A percentile compares a stretch with the other conserved stretches of the same genome.
Conservation (phyloP, 2,113 vertebrate species). For the Anhinga anhinga region DNA sequence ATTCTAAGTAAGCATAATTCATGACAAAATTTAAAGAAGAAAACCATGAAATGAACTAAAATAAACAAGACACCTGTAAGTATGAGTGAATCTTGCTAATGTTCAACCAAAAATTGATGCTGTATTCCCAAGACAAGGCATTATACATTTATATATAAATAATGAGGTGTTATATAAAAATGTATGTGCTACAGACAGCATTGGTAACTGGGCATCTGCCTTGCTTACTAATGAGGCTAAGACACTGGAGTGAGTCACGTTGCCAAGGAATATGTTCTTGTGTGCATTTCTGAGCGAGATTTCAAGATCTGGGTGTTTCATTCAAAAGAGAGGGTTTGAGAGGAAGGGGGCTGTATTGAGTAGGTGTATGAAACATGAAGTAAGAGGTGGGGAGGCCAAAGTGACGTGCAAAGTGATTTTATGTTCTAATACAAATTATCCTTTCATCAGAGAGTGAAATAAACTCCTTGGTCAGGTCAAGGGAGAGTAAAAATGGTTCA, state of each 20-base stretch:
- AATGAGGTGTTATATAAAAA: conserved; percentile 53
- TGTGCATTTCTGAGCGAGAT: not conserved
- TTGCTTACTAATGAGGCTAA: conserved; percentile 56
- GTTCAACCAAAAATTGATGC: not conserved
- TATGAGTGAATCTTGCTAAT: not conserved
- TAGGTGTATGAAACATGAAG: not conserved
- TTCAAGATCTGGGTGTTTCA: not conserved
- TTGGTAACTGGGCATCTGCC: not conserved
- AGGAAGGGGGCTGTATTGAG: not conserved
- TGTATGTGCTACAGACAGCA: not conserved
- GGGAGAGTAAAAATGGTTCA: not conserved
- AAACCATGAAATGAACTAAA: not conserved
- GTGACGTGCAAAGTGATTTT: not conserved
- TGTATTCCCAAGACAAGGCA: not conserved
- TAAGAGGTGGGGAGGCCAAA: not conserved
- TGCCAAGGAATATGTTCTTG: conserved; percentile 18
- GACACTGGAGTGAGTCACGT: not conserved
- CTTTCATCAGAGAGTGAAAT: not conserved
- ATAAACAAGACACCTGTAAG: conserved; percentile 5
- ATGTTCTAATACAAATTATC: not conserved
- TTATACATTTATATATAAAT: conserved; percentile 11
- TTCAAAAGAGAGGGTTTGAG: not conserved
- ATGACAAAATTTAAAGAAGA: conserved; percentile 16
- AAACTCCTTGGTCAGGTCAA: not conserved
- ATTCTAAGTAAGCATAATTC: conserved; percentile 35